Evolutionary conservation across 2,113 vertebrate genomes (phyloP), one percentile per base, ranked within the genome.

Genomic region (Todiramphus chloris): DNA sequence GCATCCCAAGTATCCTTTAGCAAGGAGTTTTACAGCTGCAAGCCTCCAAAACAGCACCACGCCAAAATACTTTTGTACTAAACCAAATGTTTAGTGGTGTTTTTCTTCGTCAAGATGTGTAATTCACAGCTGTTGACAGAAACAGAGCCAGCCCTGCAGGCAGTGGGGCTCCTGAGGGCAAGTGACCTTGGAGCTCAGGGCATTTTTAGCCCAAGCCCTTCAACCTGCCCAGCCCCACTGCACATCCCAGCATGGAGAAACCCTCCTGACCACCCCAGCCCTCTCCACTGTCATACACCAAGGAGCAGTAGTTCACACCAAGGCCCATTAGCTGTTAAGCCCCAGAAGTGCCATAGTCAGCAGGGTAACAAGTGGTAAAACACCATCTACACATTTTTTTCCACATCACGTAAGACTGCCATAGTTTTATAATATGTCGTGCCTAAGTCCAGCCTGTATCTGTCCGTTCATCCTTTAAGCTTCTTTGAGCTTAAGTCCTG

Each of bases 401-500:
- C 69, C 67, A 55, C 48, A 72, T 53, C 59, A 41, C 62, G 43
- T 1, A 84, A 30, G 35, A 50, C 66, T 55, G 70, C 56, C 5
- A 1, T 10, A 56, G 58, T 62, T 88, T 35, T 88, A 30, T 19
- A 58, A 66, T 14, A 60, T 6, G 24, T n/a, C 80, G 7, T 17
- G 25, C 60, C 31, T 62, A 73, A 46, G 56, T 43, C 63, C 87
- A 69, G 62, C 48, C 48, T 60, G 64, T 15, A 11, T 94, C 62
- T 87, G 44, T 41, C 31, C 8, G 1, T 56, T 88, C 73, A 90
- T 58, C 90, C 90, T 83, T 94, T 92, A 96, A 96, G 75, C 81
- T 91, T 82, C 87, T 93, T 79, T 66, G 41, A 83, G 76, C 67
- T 62, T 30, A 64, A 50, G 20, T 69, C 79, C 69, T 77, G 44